These are phyloP conservation scores for Drosophila repletoides DNA, from an alignment of 1,140 invertebrate genomes.

Conservation along the genomic window DNA sequence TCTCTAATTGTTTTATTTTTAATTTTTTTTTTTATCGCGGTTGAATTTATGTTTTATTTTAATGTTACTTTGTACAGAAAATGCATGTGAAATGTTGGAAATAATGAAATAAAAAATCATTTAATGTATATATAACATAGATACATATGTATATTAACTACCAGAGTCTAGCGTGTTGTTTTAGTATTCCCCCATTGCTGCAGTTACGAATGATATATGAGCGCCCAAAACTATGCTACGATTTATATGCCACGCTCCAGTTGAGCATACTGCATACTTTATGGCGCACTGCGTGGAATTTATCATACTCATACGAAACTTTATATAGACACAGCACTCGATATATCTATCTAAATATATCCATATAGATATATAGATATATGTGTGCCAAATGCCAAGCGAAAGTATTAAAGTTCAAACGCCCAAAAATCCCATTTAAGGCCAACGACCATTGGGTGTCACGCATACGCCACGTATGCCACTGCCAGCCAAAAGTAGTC, in stretches of 20 bases:
- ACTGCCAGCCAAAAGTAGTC: background rate
- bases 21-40: constrained; percentile 75
- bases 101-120: constrained; percentile 55
- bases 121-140: constrained; percentile 14
- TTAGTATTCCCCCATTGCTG: background rate
- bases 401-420: constrained; percentile 42
- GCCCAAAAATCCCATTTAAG: constrained; percentile 13
- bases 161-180: background rate
- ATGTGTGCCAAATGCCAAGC: constrained; percentile 15
- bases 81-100: constrained; percentile 74
- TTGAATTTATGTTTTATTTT: constrained; percentile 68
- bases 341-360: background rate
- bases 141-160: background rate
- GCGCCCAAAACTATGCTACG: constrained; percentile 34
- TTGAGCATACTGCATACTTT: constrained; percentile 34
- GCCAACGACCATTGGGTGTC: background rate
- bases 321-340: background rate
- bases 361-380: background rate
- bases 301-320: constrained; percentile 20
- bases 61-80: constrained; percentile 70
- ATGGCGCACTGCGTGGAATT: constrained; percentile 43
- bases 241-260: constrained; percentile 44
- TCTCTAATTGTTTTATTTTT: no score
- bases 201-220: constrained; percentile 36
- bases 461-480: constrained; percentile 23